phyloP scores from a whole-genome alignment of 2,797 vertebrate species.

The Squalus acanthias region DNA sequence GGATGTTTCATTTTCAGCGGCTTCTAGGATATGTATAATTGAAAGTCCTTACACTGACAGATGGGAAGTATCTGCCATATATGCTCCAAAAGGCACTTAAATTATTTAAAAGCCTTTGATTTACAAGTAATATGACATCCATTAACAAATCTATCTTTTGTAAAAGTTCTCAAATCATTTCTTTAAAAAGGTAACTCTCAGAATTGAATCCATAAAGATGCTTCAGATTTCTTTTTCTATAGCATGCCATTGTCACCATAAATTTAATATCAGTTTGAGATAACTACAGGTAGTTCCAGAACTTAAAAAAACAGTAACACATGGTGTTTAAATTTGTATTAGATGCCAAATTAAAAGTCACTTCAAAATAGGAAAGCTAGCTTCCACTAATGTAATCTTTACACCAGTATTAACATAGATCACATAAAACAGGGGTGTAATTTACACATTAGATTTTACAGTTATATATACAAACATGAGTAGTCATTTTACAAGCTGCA shows the following conservation, averaged over 20 bases:
- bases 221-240: neutral
- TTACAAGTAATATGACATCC: no score
- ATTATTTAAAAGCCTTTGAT: no score
- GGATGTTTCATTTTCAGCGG: neutral
- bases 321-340: neutral
- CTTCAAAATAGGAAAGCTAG: neutral
- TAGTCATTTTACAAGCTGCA: neutral
- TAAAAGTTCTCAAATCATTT: neutral
- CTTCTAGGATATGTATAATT: neutral
- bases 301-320: neutral
- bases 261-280: neutral
- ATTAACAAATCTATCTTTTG: no score
- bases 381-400: neutral
- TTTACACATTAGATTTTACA: neutral
- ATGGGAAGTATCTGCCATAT: no score
- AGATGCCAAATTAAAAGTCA: neutral
- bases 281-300: neutral
- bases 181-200: neutral
- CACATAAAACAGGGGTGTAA: neutral
- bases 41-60: neutral
- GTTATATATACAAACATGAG: neutral
- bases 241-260: neutral
- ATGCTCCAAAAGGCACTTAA: no score
- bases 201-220: neutral
- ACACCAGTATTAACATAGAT: neutral